Evolutionary conservation across 1,140 invertebrate species (phyloP).

Genomic region (Drosophila obscura): DNA sequence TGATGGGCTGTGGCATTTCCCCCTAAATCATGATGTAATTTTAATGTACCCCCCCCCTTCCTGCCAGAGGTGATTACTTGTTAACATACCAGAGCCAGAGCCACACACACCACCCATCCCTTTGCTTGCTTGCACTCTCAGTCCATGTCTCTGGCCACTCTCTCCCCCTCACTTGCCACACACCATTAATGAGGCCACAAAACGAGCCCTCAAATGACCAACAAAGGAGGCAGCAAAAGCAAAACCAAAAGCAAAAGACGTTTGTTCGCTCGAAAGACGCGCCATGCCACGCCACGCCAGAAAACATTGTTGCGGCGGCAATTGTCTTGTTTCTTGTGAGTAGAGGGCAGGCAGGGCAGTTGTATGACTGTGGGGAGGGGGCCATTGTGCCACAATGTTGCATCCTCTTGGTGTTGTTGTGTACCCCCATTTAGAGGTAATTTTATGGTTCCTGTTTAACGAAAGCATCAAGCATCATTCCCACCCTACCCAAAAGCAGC

Average conservation of each 20-base stretch:
- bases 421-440: constrained; percentile 60
- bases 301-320: constrained; percentile 47
- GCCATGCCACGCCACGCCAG: neutral
- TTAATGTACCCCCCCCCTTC: constrained; percentile 22
- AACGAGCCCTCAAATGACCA: constrained; percentile 53
- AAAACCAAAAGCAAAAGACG: neutral
- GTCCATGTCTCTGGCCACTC: neutral
- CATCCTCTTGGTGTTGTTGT: constrained; percentile 22
- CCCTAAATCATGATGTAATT: constrained; percentile 44
- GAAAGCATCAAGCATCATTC: constrained; percentile 60
- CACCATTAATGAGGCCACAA: constrained; percentile 51
- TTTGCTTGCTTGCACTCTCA: no score
- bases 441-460: constrained; percentile 72
- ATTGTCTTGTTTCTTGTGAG: constrained; percentile 45
- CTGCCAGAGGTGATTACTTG: constrained; percentile 35
- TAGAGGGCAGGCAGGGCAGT: constrained; percentile 8
- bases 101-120: neutral
- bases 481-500: constrained; percentile 2
- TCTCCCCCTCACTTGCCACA: neutral
- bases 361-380: no score
- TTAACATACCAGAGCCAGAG: constrained; percentile 13
- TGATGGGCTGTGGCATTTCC: neutral
- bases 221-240: constrained; percentile 25
- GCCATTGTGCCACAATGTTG: constrained; percentile 53
- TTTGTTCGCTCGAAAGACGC: neutral